Percentiles rank a stretch among this genome's conserved stretches.
Evolutionary conservation across 2,888 invertebrate species (phyloP).

Genomic region (Molanna angustata): DNA sequence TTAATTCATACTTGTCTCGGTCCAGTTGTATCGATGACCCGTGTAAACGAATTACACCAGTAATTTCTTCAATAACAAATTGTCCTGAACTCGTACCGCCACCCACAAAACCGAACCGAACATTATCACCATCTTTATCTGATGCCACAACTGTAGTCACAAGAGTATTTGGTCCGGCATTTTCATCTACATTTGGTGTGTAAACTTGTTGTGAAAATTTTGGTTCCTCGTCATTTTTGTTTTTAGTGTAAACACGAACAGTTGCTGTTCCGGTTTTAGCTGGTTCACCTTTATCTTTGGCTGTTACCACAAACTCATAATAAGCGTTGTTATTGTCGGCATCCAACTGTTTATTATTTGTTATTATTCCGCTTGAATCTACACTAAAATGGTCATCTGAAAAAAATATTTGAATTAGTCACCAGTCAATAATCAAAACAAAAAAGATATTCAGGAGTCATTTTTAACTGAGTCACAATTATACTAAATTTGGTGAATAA

Average conservation of each 20-base stretch:
- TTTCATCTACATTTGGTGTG: constrained; percentile 94
- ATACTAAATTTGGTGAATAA: too few relatives aligned
- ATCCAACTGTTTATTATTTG: constrained; percentile 88
- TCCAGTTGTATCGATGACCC: constrained; percentile 84
- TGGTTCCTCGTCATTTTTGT: constrained; percentile 97
- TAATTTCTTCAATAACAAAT: constrained; percentile 93
- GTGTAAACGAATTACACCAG: constrained; percentile 88
- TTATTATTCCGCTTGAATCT: constrained; percentile 88
- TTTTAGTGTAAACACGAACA: constrained; percentile 94
- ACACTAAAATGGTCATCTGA: constrained; percentile 94
- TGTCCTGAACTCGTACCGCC: constrained; percentile 88
- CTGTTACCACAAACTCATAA: constrained; percentile 91
- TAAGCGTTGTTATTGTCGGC: constrained; percentile 97
- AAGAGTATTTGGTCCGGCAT: constrained; percentile 90
- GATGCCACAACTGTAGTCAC: constrained; percentile 96
- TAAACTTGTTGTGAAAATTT: constrained; percentile 96
- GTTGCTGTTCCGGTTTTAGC: constrained; percentile 90
- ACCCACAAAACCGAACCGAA: constrained; percentile 87
- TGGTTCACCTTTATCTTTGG: constrained; percentile 93
- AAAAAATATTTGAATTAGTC: too few relatives aligned
- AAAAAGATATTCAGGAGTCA: too few relatives aligned
- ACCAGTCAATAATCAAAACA: too few relatives aligned
- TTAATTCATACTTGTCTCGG: constrained; percentile 91
- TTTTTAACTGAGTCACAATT: too few relatives aligned
- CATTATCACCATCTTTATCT: constrained; percentile 96